Conservation (phyloP, 2,797 vertebrate species). For the Cryptoblepharus egeriae region DNA sequence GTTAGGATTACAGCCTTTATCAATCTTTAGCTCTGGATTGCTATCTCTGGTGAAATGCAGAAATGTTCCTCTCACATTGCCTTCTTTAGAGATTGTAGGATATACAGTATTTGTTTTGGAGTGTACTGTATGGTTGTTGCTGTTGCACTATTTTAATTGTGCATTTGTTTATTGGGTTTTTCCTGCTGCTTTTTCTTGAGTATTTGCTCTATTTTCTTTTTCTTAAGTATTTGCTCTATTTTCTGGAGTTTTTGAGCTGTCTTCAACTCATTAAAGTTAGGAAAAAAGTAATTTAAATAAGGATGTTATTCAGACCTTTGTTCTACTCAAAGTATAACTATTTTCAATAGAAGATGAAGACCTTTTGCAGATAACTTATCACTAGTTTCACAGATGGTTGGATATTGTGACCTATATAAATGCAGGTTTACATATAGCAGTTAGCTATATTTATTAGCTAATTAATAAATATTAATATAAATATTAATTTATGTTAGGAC, state of each 20-base stretch:
- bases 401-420: neutral
- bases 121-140: neutral
- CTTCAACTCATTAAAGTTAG: neutral
- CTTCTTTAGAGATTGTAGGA: neutral
- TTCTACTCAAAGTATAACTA: neutral
- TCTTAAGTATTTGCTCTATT: neutral
- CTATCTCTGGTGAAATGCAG: neutral
- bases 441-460: no score
- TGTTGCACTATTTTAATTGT: neutral
- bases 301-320: neutral
- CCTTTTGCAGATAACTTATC: neutral
- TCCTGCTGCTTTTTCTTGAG: no score
- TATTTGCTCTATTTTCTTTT: no score
- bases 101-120: neutral
- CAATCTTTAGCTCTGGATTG: no score
- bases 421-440: neutral
- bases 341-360: neutral
- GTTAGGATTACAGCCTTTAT: no score
- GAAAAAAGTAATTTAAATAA: neutral
- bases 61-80: neutral
- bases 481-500: neutral
- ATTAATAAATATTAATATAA: no score
- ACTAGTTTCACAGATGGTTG: neutral
- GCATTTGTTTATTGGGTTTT: neutral
- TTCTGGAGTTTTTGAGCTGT: neutral